Evolutionary conservation across 2,113 vertebrate genomes (phyloP), one percentile per base, ranked within the genome.

Genomic region (Lepisosteus oculatus): DNA sequence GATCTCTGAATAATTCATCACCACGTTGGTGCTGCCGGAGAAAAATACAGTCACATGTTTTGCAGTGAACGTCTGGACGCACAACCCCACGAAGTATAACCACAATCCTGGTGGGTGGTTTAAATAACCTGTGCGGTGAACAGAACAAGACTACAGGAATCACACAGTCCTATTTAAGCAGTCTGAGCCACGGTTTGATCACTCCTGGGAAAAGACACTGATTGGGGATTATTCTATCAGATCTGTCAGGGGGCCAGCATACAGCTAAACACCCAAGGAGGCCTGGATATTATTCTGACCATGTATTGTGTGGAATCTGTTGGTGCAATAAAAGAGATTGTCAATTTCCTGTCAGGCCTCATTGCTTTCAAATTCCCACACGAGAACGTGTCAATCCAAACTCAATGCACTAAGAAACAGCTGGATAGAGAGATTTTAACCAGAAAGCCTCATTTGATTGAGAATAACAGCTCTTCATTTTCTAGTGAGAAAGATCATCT

Each of bases 1-100:
- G 2, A 95, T 94, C 89, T 99, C 97, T 79, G 97, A 96, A 90
- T 99, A 99, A 94, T 99, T 99, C 97, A 99, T 99, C 88, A 99
- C 97, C 85, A 98, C 96, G 78, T 99, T 99, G 93, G 97, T 99
- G 91, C 97, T 94, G 70, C 63, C 9, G 70, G 55, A 4, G 55
- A 55, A 47, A 61, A 57, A 72, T 0, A 65, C 8, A 76, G 29
- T 29, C 29, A 29, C 29, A 29, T 29, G 29, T 29, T 29, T 29
- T 29, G 29, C 29, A 29, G 29, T 29, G 29, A 29, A 29, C 2
- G 29, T 29, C 29, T 29, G 29, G 29, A 29, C 2, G 29, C 29
- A 29, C 29, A 29, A 29, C 29, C 29, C 29, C 29, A 2, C 29
- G 29, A 29, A 29, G 29, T 29, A 2, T 29, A 29, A 29, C 29